A percentile compares a stretch with the other conserved stretches of the same genome.
Conservation (phyloP, 2,888 invertebrate species). For the Rhynchonema sp. region DNA sequence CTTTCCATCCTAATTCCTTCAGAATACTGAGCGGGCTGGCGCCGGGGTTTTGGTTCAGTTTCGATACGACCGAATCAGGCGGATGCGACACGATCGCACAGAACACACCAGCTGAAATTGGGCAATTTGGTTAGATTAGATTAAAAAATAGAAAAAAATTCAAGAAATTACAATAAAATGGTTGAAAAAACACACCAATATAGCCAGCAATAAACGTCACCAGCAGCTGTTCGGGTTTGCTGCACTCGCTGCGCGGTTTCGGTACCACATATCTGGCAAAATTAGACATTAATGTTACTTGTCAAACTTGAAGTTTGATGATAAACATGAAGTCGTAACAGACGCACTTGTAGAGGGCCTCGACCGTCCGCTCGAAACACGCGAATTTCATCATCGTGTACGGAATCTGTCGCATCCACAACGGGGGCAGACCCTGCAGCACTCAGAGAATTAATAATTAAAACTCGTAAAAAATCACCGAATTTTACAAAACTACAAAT, state of each 20-base stretch:
- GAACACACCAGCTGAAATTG: slow-evolving; percentile 65
- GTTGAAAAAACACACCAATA: slow-evolving; percentile 39
- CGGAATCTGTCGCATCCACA: slow-evolving; percentile 93
- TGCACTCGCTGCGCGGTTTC: slow-evolving; percentile 71
- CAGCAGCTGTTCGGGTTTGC: slow-evolving; percentile 72
- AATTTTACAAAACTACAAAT: background rate
- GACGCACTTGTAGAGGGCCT: slow-evolving; percentile 62
- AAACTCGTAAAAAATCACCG: background rate
- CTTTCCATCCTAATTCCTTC: slow-evolving; percentile 47
- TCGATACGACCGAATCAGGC: slow-evolving; percentile 89
- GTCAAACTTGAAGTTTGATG: slow-evolving; percentile 14
- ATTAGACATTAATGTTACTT: slow-evolving; percentile 21
- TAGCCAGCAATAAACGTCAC: slow-evolving; percentile 91
- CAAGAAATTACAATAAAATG: background rate
- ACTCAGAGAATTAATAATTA: too few species aligned
- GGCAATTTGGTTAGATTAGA: background rate
- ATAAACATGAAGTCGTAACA: too few species aligned
- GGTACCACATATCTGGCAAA: too few species aligned
- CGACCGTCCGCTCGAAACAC: slow-evolving; percentile 89
- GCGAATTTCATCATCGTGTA: slow-evolving; percentile 99
- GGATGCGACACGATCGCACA: slow-evolving; percentile 98
- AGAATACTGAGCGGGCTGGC: slow-evolving; percentile 50
- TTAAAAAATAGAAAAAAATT: background rate
- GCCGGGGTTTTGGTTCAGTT: slow-evolving; percentile 74
- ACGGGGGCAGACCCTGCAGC: slow-evolving; percentile 68